Base-by-base conservation (phyloP, 2,113 vertebrate genomes). In the Gymnogyps californianus region DNA sequence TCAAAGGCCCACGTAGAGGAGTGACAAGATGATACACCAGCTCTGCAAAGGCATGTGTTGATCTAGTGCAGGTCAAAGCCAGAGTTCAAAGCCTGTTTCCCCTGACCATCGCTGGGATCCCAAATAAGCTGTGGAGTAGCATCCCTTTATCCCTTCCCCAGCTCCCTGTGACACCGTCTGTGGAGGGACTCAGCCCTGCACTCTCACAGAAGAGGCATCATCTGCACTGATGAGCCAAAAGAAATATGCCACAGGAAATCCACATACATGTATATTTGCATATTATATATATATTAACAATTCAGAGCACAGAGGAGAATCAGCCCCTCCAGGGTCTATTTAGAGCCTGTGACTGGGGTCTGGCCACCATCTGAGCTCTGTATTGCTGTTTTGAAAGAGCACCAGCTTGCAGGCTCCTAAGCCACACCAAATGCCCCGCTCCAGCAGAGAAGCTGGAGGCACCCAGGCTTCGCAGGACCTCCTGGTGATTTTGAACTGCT, bases 351-450 rank as follows among this genome's bases (percentile, higher is more conserved):
- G 25, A 15, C 40, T 64, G 67, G 13, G 26, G 2, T 11, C 38
- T 54, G 64, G 40, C 38, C 17, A 5, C n/a, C 3, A 4, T 34
- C 10, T n/a, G 13, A 82, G 25, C 20, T 22, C 13, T 16, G 3
- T 8, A 2, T 10, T 38, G 18, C 26, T 83, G 0, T 61, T 72
- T 76, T 5, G 11, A 31, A 57, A 51, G 21, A 42, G 12, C 15
- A 46, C 18, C 47, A 51, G 26, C 62, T 64, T 8, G 0, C 36
- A 44, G 40, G 32, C 44, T 72, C 42, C 71, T 21, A 16, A 59
- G 24, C 25, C 2, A 4, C 38, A 7, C 9, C 0, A 3, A 38
- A 4, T 2, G 8, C 46, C 46, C 54, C 0, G 1, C 75, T 71
- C 55, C 66, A 61, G 62, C 3, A 1, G 40, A 40, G 74, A 9